Evolutionary conservation across 2,888 invertebrate genomes (phyloP).

Genomic region (Epistrophe eligans): DNA sequence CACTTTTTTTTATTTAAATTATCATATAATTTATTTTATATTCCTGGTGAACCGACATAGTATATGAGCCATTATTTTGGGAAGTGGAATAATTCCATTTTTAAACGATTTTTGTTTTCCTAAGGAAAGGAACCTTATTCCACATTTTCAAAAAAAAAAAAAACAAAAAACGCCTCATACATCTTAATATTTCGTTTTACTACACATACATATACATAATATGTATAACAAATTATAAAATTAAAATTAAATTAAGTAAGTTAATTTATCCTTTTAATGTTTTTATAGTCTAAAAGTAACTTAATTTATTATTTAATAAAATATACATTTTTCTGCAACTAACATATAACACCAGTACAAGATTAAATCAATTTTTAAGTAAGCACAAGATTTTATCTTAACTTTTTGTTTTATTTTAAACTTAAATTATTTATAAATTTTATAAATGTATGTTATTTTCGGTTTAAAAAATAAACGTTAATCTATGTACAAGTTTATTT

Average conservation of each 20-base stretch:
- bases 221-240: conserved; percentile 49
- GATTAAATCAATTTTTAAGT: conserved; percentile 43
- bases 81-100: too few relatives aligned
- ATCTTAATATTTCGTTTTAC: conserved; percentile 32
- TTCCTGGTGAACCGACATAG: too few relatives aligned
- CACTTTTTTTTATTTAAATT: too few relatives aligned
- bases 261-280: neutral
- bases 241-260: conserved; percentile 37
- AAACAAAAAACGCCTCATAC: neutral
- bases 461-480: neutral
- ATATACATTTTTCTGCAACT: conserved; percentile 29
- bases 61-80: too few relatives aligned
- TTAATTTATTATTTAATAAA: conserved; percentile 15
- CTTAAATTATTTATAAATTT: conserved; percentile 32
- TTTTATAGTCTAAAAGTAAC: conserved; percentile 3
- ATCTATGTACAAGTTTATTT: conserved; percentile 51
- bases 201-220: neutral
- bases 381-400: conserved; percentile 60
- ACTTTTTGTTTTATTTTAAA: conserved; percentile 18
- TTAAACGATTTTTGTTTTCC: too few relatives aligned
- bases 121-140: too few relatives aligned
- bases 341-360: conserved; percentile 60
- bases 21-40: too few relatives aligned
- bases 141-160: too few relatives aligned
- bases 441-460: conserved; percentile 12